These are phyloP conservation scores for Platichthys flesus DNA, from an alignment of 2,113 vertebrate genomes.

Conservation along the genomic window DNA sequence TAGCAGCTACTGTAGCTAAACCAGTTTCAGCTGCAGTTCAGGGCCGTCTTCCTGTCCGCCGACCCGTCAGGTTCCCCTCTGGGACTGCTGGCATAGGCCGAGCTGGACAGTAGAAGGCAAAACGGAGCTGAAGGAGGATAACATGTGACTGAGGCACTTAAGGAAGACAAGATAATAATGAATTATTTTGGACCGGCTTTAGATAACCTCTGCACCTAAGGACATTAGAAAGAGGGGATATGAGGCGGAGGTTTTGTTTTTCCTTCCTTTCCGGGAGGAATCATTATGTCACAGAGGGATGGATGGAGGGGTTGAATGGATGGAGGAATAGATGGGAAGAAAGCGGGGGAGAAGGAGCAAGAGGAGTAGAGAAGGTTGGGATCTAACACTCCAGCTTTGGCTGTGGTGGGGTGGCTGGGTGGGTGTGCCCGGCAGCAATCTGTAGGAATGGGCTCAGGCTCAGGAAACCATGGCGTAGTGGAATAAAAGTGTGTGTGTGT, in stretches of 20 bases:
- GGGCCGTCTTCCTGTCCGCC: conserved; percentile 29
- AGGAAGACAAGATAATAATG: conserved; percentile 35
- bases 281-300: not conserved
- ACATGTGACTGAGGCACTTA: conserved; percentile 22
- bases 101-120: conserved; percentile 13
- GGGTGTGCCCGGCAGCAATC: conserved; percentile 55
- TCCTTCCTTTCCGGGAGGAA: conserved; percentile 19
- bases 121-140: conserved; percentile 12
- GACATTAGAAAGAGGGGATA: conserved; percentile 19
- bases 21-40: conserved; percentile 43
- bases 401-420: conserved; percentile 50
- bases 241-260: conserved; percentile 15
- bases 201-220: conserved; percentile 32
- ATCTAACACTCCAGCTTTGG: conserved; percentile 6
- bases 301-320: conserved; percentile 24
- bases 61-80: conserved; percentile 33
- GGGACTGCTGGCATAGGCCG: conserved; percentile 24
- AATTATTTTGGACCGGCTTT: conserved; percentile 25
- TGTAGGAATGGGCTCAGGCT: conserved; percentile 63
- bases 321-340: not conserved
- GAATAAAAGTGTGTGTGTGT: conserved; percentile 73
- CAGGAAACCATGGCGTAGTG: conserved; percentile 80
- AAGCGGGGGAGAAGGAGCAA: conserved; percentile 19
- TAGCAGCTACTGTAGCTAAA: conserved; percentile 70
- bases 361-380: conserved; percentile 21